Evolutionary conservation across 2,888 invertebrate genomes (phyloP).

Genomic region (Drosophila algonquin): DNA sequence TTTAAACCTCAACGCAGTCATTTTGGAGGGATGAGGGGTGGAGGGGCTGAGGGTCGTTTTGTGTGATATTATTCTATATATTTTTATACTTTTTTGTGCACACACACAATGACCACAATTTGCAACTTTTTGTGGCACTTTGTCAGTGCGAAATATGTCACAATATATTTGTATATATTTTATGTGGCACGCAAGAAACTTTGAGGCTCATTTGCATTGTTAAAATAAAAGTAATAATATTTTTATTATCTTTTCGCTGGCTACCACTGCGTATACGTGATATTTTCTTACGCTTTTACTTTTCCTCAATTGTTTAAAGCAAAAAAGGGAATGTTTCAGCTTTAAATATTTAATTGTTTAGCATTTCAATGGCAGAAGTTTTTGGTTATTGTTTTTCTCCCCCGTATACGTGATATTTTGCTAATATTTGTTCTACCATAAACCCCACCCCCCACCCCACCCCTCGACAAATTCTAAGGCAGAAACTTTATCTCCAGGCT

Average conservation of each 20-base stretch:
- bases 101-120: constrained; percentile 75
- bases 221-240: background rate
- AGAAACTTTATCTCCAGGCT: constrained; percentile 1
- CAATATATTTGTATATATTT: constrained; percentile 79
- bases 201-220: background rate
- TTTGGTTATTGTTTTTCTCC: background rate
- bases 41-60: constrained; percentile 29
- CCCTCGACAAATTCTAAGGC: background rate
- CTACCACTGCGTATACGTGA: background rate
- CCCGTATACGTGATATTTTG: background rate
- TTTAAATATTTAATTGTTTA: no score
- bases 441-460: background rate
- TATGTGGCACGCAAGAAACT: constrained; percentile 55
- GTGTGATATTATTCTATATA: constrained; percentile 59
- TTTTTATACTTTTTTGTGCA: constrained; percentile 47
- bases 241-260: no score
- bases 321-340: no score
- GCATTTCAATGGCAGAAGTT: background rate
- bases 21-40: no score
- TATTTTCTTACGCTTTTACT: background rate
- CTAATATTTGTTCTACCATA: background rate
- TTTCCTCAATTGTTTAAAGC: no score
- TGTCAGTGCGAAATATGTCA: constrained; percentile 74
- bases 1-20: no score
- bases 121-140: constrained; percentile 77